Evolutionary conservation across 2,888 invertebrate genomes (phyloP).

Genomic region (Muscina levida): DNA sequence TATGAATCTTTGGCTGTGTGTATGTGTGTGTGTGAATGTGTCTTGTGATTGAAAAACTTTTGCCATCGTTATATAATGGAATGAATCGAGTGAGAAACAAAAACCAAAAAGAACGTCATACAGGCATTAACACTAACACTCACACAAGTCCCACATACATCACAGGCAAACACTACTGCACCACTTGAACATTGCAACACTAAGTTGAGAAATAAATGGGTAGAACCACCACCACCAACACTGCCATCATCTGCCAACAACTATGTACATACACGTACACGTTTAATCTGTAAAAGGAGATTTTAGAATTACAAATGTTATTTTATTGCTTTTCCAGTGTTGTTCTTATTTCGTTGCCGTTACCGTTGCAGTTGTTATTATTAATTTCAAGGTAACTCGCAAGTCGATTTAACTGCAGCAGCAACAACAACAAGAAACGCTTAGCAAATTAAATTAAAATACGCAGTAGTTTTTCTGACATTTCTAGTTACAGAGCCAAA

Average conservation of each 20-base stretch:
- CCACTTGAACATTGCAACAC: slow-evolving; percentile 48
- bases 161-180: too few relatives aligned
- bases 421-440: slow-evolving; percentile 2
- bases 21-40: slow-evolving; percentile 1
- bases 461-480: too few relatives aligned
- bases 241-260: background rate
- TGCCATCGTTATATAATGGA: slow-evolving; percentile 44
- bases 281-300: slow-evolving; percentile 58
- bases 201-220: slow-evolving; percentile 8
- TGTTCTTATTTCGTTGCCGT: background rate
- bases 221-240: slow-evolving; percentile 2
- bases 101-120: background rate
- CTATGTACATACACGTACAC: background rate
- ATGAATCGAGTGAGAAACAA: slow-evolving; percentile 17
- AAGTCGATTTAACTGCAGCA: background rate
- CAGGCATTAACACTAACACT: background rate
- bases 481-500: too few relatives aligned
- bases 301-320: slow-evolving; percentile 62
- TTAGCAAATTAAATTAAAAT: slow-evolving; percentile 19
- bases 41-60: slow-evolving; percentile 62
- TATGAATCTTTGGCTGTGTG: background rate
- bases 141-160: slow-evolving; percentile 33
- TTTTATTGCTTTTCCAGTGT: slow-evolving; percentile 46
- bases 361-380: background rate
- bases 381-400: background rate